Base-by-base conservation (phyloP, 2,113 vertebrate genomes). In the Cephalophus harveyi region DNA sequence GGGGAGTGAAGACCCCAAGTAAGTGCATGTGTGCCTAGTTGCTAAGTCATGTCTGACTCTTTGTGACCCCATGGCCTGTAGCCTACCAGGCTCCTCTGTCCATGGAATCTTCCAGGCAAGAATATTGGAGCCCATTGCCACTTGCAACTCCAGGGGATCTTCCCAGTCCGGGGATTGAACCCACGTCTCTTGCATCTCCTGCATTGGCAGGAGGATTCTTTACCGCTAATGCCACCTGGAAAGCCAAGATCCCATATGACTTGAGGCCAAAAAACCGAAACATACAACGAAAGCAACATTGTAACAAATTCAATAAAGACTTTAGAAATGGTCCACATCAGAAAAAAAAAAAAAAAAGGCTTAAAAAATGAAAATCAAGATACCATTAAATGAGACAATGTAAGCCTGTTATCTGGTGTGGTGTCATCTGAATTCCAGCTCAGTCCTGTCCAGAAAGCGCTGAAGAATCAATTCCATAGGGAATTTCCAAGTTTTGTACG, bases 11-110 rank as follows among this genome's bases (percentile, higher is more conserved):
- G 71, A 14, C 3, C 21, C 71, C 71, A 7, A 23, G 19, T 13
- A 25, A 7, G 11, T 13, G 36, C 3, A 0, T 2, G 36, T 7
- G 36, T 74, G 36, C 12, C 40, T 11, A 40, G 21, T 7, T 0
- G 21, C 1, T 43, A 12, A 74, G 21, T 43, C 6, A 1, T 74
- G 36, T 43, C 21, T 3, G 36, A 43, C 6, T 43, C 21, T 74
- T 6, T 43, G 71, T 25, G 21, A 43, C 71, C 36, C 21, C 21
- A 3, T 7, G 36, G 36, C 21, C 71, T 25, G 5, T 7, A 3
- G 36, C 21, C 71, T 40, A 43, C 23, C 71, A 74, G 71, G 71
- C 21, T 43, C 67, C 36, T 74, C 71, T 43, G 71, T 43, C 71
- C 36, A 43, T 25, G 36, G 36, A 14, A 25, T 43, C 13, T 74